Percentiles rank a stretch among this genome's conserved stretches.
These are phyloP conservation scores for Neoaliturus tenellus DNA, from an alignment of 2,888 invertebrate genomes.

Conservation along the genomic window DNA sequence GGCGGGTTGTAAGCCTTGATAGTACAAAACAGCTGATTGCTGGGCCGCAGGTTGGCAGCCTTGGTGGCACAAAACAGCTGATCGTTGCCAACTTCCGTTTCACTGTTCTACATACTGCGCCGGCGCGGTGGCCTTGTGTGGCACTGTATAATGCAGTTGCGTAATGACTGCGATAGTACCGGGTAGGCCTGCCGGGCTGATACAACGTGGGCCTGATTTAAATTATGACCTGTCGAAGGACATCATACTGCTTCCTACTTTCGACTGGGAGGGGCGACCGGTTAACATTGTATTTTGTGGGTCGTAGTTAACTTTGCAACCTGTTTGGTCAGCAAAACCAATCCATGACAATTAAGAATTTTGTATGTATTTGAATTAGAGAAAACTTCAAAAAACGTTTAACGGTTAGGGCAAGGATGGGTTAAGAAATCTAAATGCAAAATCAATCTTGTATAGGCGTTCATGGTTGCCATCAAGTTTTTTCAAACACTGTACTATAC, in stretches of 20 bases:
- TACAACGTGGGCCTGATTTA: neutral
- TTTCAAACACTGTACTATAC: no score
- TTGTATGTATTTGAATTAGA: no score
- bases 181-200: neutral
- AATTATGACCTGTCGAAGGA: slow-evolving; percentile 4
- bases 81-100: neutral
- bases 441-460: no score
- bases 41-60: slow-evolving; percentile 17
- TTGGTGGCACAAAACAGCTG: slow-evolving; percentile 33
- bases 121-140: slow-evolving; percentile 9
- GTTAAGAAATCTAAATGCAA: no score
- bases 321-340: no score
- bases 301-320: neutral
- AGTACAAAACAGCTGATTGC: slow-evolving; percentile 29
- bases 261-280: neutral
- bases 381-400: no score
- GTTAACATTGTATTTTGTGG: no score
- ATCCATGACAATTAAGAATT: no score
- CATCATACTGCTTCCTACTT: slow-evolving; percentile 33
- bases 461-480: no score
- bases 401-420: no score
- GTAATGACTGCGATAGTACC: neutral
- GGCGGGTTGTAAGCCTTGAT: slow-evolving; percentile 17
- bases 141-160: neutral
- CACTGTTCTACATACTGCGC: neutral